Evolutionary conservation across 2,888 invertebrate species (phyloP).

Genomic region (Hedya salicella): DNA sequence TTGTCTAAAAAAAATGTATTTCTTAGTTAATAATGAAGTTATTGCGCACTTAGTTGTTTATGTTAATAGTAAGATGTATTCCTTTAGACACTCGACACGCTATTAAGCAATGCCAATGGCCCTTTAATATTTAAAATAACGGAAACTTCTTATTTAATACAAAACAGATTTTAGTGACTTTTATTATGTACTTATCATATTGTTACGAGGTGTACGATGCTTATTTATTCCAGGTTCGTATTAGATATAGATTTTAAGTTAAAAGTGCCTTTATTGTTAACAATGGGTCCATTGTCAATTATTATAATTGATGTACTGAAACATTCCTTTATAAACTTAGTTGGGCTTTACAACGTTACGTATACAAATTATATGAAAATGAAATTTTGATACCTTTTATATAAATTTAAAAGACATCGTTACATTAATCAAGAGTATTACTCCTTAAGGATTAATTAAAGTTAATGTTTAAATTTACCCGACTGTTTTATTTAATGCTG

Average conservation of each 20-base stretch:
- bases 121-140: too few relatives aligned
- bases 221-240: slow-evolving; percentile 63
- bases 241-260: slow-evolving; percentile 51
- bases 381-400: slow-evolving; percentile 67
- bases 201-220: slow-evolving; percentile 56
- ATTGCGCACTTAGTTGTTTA: background rate
- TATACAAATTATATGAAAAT: slow-evolving; percentile 53
- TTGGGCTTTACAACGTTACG: slow-evolving; percentile 63
- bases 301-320: slow-evolving; percentile 73
- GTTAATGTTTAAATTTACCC: slow-evolving; percentile 62
- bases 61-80: background rate
- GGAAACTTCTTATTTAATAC: slow-evolving; percentile 44
- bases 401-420: slow-evolving; percentile 71
- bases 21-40: background rate
- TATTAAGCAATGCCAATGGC: too few relatives aligned
- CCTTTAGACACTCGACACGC: background rate
- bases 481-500: slow-evolving; percentile 45
- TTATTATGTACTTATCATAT: slow-evolving; percentile 68
- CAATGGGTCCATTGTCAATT: slow-evolving; percentile 75
- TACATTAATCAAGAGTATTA: slow-evolving; percentile 80
- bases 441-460: slow-evolving; percentile 73
- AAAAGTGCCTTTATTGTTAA: slow-evolving; percentile 72
- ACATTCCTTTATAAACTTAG: slow-evolving; percentile 75
- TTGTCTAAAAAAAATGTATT: background rate
- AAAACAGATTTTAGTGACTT: slow-evolving; percentile 50